These are phyloP conservation scores for Mormyrus iriodes DNA, from an alignment of 2,113 vertebrate genomes.

Conservation along the genomic window DNA sequence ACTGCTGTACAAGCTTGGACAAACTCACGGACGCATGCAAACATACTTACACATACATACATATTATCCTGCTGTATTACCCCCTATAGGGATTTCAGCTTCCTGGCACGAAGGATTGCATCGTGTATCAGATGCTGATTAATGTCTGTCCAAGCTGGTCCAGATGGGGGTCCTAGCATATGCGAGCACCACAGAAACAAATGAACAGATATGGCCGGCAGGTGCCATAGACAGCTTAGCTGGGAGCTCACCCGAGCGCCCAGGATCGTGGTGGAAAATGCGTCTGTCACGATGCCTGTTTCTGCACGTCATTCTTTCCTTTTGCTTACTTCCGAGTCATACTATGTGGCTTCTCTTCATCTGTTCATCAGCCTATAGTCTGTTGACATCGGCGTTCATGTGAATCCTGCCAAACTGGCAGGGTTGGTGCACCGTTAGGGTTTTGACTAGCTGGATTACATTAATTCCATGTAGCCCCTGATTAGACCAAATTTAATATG, in stretches of 20 bases:
- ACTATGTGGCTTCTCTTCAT: neutral
- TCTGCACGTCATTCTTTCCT: neutral
- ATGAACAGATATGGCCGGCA: neutral
- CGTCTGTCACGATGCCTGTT: neutral
- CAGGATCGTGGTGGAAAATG: neutral
- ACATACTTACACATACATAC: neutral
- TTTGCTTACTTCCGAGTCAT: neutral
- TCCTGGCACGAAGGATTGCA: neutral
- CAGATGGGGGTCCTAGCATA: neutral
- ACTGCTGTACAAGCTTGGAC: neutral
- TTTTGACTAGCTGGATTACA: neutral
- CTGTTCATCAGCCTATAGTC: neutral
- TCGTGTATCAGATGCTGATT: neutral
- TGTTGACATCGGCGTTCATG: neutral
- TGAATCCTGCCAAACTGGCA: neutral
- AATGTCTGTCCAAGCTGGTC: neutral
- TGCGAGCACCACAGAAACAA: neutral
- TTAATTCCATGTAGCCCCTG: neutral
- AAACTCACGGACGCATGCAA: neutral
- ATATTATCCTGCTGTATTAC: neutral
- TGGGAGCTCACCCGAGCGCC: neutral
- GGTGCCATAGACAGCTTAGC: neutral
- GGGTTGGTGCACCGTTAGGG: neutral
- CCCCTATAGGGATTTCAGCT: neutral
- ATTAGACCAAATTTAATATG: neutral